A percentile compares a stretch with the other conserved stretches of the same genome.
Evolutionary conservation across 2,888 invertebrate genomes (phyloP).

Genomic region (Torymus texanus): DNA sequence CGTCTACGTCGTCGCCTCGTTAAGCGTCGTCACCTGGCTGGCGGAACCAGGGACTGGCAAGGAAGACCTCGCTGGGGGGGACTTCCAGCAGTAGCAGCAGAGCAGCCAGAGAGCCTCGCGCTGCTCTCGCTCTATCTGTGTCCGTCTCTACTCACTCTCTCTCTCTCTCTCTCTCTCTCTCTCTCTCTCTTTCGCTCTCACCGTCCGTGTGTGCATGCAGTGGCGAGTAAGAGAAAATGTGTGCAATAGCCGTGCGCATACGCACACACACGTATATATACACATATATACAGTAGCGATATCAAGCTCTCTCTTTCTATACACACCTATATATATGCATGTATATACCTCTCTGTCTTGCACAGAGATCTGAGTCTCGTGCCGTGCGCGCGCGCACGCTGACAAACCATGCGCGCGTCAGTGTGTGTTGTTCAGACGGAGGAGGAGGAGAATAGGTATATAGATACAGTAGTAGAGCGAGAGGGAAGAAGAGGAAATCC

Average conservation of each 20-base stretch:
- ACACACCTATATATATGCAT: too few relatives aligned
- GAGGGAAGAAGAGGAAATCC: constrained; percentile 56
- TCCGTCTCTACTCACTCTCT: background rate
- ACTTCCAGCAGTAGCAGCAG: constrained; percentile 67
- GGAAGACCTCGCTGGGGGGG: constrained; percentile 61
- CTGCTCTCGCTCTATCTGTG: constrained; percentile 48
- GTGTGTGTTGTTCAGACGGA: background rate
- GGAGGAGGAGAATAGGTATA: background rate
- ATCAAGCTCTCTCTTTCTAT: too few relatives aligned
- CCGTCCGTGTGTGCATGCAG: background rate
- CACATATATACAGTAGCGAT: too few relatives aligned
- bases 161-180: constrained; percentile 19
- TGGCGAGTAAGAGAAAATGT: too few relatives aligned
- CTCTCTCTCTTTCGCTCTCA: constrained; percentile 14
- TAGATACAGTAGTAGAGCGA: background rate
- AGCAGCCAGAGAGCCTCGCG: constrained; percentile 46
- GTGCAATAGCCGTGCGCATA: too few relatives aligned
- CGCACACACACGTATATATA: too few relatives aligned
- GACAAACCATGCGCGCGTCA: background rate
- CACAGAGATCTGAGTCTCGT: constrained; percentile 5
- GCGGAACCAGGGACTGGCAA: constrained; percentile 67
- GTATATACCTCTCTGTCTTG: too few relatives aligned
- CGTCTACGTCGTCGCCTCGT: constrained; percentile 56
- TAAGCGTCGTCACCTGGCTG: constrained; percentile 65
- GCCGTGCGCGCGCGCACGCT: constrained; percentile 14